phyloP scores from a whole-genome alignment of 2,797 vertebrate genomes.

The Karalla daura region DNA sequence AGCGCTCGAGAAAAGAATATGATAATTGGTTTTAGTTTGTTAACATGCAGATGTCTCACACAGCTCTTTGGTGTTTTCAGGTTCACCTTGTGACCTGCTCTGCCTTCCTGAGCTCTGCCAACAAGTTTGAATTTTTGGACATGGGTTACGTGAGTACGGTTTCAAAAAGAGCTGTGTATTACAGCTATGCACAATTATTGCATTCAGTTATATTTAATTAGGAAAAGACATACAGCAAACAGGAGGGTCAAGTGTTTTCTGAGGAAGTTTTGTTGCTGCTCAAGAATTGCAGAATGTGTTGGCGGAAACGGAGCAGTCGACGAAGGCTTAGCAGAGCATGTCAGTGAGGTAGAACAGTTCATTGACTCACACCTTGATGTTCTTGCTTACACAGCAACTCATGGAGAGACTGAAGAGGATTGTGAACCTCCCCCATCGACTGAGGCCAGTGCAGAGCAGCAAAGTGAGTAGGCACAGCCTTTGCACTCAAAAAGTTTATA shows the following conservation, averaged over 20 bases:
- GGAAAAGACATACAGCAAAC: no score
- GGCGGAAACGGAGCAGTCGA: constrained; percentile 25
- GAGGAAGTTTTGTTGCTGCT: constrained; percentile 14
- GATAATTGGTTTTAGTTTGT: neutral
- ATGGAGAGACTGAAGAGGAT: constrained; percentile 92
- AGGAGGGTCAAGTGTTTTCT: neutral
- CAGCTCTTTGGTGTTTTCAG: constrained; percentile 66
- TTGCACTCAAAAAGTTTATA: constrained; percentile 11
- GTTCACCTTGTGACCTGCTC: constrained; percentile 93
- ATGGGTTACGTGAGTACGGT: constrained; percentile 91
- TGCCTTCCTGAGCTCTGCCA: constrained; percentile 91
- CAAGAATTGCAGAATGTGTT: constrained; percentile 3
- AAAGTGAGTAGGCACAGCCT: constrained; percentile 81
- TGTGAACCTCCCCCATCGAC: constrained; percentile 88
- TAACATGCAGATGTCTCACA: no score
- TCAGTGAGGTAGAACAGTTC: constrained; percentile 42
- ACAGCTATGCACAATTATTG: neutral
- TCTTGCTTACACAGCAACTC: constrained; percentile 86
- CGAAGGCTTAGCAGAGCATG: constrained; percentile 27
- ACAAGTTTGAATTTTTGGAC: constrained; percentile 93
- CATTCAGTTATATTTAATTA: no score
- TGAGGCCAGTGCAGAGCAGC: constrained; percentile 90
- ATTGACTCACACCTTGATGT: constrained; percentile 44
- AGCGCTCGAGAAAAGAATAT: neutral
- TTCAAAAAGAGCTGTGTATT: neutral